Percentiles rank a stretch among this genome's conserved stretches.
Evolutionary conservation across 2,797 vertebrate genomes (phyloP).

Genomic region (Chromis chromis): DNA sequence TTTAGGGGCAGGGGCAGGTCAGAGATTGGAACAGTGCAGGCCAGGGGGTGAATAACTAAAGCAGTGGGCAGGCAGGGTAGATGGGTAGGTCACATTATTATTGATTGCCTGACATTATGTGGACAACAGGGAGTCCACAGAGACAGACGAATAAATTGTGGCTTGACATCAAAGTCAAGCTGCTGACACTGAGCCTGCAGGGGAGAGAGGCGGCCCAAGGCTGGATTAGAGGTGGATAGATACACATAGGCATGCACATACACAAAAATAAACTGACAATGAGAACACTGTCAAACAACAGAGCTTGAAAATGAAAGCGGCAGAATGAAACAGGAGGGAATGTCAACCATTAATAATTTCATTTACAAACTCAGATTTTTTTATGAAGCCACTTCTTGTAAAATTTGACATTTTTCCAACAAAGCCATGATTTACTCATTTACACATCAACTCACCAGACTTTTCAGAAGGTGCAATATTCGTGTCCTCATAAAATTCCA

Average conservation of each 20-base stretch:
- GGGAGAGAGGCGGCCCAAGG: conserved; percentile 68
- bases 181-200: conserved; percentile 77
- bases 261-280: conserved; percentile 66
- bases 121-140: conserved; percentile 68
- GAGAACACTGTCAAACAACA: conserved; percentile 33
- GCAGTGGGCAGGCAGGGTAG: conserved; percentile 64
- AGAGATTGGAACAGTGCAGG: conserved; percentile 60
- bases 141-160: conserved; percentile 77
- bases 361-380: conserved; percentile 40
- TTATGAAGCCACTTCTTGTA: conserved; percentile 39
- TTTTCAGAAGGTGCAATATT: conserved; percentile 61
- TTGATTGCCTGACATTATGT: conserved; percentile 79
- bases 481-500: conserved; percentile 62
- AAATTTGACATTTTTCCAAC: conserved; percentile 50
- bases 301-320: conserved; percentile 49
- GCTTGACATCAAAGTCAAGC: conserved; percentile 79
- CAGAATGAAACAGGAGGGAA: conserved; percentile 40
- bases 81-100: conserved; percentile 77
- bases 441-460: conserved; percentile 68
- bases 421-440: conserved; percentile 59
- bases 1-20: conserved; percentile 61
- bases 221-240: conserved; percentile 71
- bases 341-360: conserved; percentile 61
- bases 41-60: conserved; percentile 74
- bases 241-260: conserved; percentile 33